Evolutionary conservation across 2,888 invertebrate species (phyloP), one percentile per base, ranked within the genome.

Genomic region (Abrostola tripartita): DNA sequence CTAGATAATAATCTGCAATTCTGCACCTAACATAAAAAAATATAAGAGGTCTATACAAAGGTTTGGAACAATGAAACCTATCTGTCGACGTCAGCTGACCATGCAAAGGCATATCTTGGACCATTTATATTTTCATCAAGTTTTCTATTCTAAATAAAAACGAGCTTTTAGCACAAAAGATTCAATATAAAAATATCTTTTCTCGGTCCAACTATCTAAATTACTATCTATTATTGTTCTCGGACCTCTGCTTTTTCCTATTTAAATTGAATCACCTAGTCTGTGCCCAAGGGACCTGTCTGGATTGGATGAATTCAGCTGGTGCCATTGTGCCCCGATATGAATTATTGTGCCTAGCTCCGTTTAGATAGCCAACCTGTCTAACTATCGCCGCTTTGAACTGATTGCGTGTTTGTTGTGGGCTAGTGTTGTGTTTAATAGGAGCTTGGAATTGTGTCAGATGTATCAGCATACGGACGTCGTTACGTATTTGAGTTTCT

Each of bases 241-340:
- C 51, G 52, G 68, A 56, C 50, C 63, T 54, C 52, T 53, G 69
- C 78, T 86, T 87, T 89, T 88, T 84, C 74, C 80, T 74, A 85
- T 88, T 85, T 81, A 84, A 89, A 88, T 90, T 87, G 84, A 87
- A 87, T 87, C 82, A 59, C 80, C 76, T 73, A 79, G 81, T 78
- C 82, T 76, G 64, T 59, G 76, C 74, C 75, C 81, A 70, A 71
- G 85, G 87, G 82, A 81, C 44, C 60, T 62, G 24, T 35, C 63
- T 78, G 24, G 24, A 24, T 24, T 24, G 24, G 82, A 84, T 86
- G 85, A 86, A 86, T 84, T 83, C 76, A 63, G 75, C 60, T 68
- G 52, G 77, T 67, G 63, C 71, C 75, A 71, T 84, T 84, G 82
- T 80, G 69, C 71, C 68, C 67, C 74, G 83, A 78, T 83, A 85